A percentile compares a stretch with the other conserved stretches of the same genome.
phyloP scores from a whole-genome alignment of 53 echinoderm and acorn worm genomes.

The Holothuria scabra region DNA sequence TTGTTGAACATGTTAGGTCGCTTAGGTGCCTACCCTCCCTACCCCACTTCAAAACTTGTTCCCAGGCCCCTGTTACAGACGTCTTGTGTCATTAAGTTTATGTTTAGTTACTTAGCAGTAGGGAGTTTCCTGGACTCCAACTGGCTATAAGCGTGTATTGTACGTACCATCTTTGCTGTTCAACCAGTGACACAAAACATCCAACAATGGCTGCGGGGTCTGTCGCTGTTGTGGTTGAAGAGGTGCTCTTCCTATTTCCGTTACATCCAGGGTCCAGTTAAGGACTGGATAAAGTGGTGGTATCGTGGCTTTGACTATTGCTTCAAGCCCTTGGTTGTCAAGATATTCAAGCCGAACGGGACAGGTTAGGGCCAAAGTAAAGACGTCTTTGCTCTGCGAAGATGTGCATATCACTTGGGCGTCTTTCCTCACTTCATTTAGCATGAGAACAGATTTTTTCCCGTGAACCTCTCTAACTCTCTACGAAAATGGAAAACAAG shows the following conservation, averaged over 20 bases:
- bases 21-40: too few relatives aligned
- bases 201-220: background rate
- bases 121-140: too few relatives aligned
- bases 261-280: constrained; percentile 3
- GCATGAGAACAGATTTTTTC: too few relatives aligned
- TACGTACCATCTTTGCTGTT: constrained; percentile 35
- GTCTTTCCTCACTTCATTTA: background rate
- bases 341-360: background rate
- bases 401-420: constrained; percentile 17
- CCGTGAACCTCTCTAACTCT: too few relatives aligned
- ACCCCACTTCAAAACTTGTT: too few relatives aligned
- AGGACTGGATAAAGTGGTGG: constrained; percentile 15
- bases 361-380: constrained; percentile 11
- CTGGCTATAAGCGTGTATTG: too few relatives aligned
- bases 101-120: too few relatives aligned
- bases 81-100: too few relatives aligned
- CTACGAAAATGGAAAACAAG: too few relatives aligned
- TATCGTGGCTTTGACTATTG: background rate
- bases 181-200: constrained; percentile 14
- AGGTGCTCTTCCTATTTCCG: background rate
- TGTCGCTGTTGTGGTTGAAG: background rate
- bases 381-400: background rate
- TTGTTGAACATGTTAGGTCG: too few relatives aligned
- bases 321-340: background rate
- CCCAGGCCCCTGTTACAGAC: too few relatives aligned